Base-by-base conservation (phyloP, 2,888 invertebrate species). In the Globia sparganii region DNA sequence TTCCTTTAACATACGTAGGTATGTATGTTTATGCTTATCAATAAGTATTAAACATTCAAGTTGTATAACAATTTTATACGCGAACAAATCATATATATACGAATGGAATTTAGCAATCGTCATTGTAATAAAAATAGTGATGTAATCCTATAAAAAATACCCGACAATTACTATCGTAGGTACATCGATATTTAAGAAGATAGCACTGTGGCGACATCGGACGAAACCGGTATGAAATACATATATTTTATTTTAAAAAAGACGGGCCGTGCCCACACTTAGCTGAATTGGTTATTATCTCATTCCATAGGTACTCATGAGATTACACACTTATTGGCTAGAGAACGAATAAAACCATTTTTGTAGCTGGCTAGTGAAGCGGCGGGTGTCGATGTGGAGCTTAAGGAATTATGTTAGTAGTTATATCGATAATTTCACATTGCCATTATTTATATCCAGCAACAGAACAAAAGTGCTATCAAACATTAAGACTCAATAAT, bases 261-360 rank as follows among this genome's bases (percentile, higher is more conserved):
- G 92, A 91, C 93, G 90, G 91, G 93, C 94, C 94, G 91, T 92
- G 94, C 95, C 95, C 95, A 95, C 95, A 94, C 94, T 94, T 91
- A 91, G 89, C 90, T 91, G 93, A 94, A 95, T 94, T 92, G 91
- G 94, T 92, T 93, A 94, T 95, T 95, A 96, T 95, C 93, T 94
- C 92, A 92, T 92, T 93, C 92, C 92, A 92, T 93, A 90, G 92
- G 94, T 95, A 96, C 95, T 94, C 93, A 92, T 91, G 93, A 93
- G 94, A 96, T 95, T 96, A 95, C 96, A 93, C 94, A 94, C 94
- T 94, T 94, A 95, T 95, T 94, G 94, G 94, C 93, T 94, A 94
- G 94, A 95, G 92, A 93, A 91, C 92, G 94, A 93, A 95, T 95
- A 94, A 93, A 94, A 95, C 94, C 94, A 95, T 95, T 95, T 95